A percentile compares a stretch with the other conserved stretches of the same genome.
These are phyloP conservation scores for Turritopsis dohrnii DNA, from an alignment of 30 jellyfish, hydroid and myxozoan genomes.

Conservation along the genomic window DNA sequence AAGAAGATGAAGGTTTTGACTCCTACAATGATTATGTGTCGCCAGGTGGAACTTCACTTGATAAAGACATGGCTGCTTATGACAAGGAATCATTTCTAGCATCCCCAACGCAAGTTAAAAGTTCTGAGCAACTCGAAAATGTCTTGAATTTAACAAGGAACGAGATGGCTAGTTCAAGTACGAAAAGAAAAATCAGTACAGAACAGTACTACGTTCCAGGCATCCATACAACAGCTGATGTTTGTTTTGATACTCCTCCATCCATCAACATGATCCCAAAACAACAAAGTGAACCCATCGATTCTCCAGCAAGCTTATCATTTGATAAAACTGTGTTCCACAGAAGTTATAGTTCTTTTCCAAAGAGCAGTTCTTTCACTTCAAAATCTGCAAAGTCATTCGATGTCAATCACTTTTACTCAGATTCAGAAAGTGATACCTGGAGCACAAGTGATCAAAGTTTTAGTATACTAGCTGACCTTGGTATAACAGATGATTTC, in stretches of 20 bases:
- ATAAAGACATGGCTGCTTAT: background rate
- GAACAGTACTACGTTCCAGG: conserved; percentile 22
- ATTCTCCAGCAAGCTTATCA: conserved; percentile 10
- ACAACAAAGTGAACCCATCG: background rate
- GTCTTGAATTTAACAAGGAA: background rate
- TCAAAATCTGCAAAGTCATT: conserved; percentile 15
- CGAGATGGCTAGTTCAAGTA: background rate
- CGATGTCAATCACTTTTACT: conserved; percentile 49
- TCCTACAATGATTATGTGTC: too few relatives aligned
- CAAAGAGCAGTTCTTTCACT: background rate
- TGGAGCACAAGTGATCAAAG: conserved; percentile 40
- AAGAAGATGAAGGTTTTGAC: too few relatives aligned
- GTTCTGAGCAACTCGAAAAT: background rate
- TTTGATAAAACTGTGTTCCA: background rate
- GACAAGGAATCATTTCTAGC: background rate
- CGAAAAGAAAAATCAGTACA: background rate
- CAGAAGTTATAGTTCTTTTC: background rate
- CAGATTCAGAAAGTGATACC: conserved; percentile 70
- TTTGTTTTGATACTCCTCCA: background rate
- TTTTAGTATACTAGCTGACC: conserved; percentile 68
- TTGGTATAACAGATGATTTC: conserved; percentile 83
- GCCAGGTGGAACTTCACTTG: background rate
- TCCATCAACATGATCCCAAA: background rate
- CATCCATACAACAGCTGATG: conserved; percentile 17
- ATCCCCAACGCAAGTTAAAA: background rate